Percentiles rank a stretch among this genome's conserved stretches.
Evolutionary conservation across 2,888 invertebrate genomes (phyloP).

Genomic region (Mechanitis messenoides): DNA sequence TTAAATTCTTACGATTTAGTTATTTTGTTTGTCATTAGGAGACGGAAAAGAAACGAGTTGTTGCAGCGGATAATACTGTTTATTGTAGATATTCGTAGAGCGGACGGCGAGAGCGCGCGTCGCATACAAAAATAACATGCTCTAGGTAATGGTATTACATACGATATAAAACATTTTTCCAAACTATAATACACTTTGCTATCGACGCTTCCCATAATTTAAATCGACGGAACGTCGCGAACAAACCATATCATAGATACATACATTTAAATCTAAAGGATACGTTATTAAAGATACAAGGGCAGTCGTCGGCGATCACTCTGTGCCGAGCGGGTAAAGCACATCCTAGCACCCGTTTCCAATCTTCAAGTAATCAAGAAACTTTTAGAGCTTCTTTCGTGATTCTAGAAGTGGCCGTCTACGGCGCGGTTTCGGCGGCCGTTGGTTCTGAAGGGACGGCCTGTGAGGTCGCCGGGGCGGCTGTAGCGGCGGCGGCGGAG

Average conservation of each 20-base stretch:
- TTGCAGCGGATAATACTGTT: constrained; percentile 31
- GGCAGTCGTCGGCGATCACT: neutral
- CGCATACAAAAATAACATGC: constrained; percentile 27
- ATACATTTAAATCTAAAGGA: constrained; percentile 11
- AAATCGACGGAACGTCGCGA: neutral
- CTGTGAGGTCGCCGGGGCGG: constrained; percentile 25
- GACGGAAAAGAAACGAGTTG: too few relatives aligned
- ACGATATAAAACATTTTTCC: constrained; percentile 18
- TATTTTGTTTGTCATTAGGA: constrained; percentile 20
- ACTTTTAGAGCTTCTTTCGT: neutral
- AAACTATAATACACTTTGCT: constrained; percentile 6
- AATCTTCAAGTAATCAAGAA: too few relatives aligned
- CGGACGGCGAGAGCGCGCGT: constrained; percentile 8
- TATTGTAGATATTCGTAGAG: constrained; percentile 26
- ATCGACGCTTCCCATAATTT: neutral
- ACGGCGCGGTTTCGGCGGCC: constrained; percentile 10
- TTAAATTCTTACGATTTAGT: constrained; percentile 9
- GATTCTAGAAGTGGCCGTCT: too few relatives aligned
- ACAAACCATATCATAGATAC: constrained; percentile 6
- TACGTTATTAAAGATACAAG: neutral
- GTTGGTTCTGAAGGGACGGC: constrained; percentile 3
- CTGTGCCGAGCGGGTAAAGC: neutral
- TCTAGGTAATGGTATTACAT: constrained; percentile 16
- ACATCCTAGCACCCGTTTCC: neutral
- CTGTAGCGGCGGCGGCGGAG: constrained; percentile 29